A percentile compares a stretch with the other conserved stretches of the same genome.
These are phyloP conservation scores for Mamestra brassicae DNA, from an alignment of 2,888 invertebrate species.

Conservation along the genomic window DNA sequence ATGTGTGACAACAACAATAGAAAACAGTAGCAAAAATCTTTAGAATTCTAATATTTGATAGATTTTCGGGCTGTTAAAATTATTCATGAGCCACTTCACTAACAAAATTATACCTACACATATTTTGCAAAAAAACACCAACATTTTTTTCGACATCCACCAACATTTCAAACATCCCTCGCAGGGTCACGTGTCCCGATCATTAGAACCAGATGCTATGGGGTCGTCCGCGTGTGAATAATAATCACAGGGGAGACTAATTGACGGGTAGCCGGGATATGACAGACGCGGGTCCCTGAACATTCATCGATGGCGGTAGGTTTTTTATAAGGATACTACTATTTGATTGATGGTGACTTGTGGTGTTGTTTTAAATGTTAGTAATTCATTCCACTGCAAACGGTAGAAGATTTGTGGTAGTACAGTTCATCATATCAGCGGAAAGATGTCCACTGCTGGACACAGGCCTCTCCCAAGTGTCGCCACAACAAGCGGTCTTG, in stretches of 20 bases:
- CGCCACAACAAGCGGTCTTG: too few species aligned
- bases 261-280: slow-evolving; percentile 72
- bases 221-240: slow-evolving; percentile 73
- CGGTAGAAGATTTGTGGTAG: too few species aligned
- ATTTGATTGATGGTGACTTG: slow-evolving; percentile 11
- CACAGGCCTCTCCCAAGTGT: too few species aligned
- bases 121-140: slow-evolving; percentile 40
- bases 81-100: not conserved
- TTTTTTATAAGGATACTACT: slow-evolving; percentile 29
- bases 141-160: slow-evolving; percentile 49
- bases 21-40: too few species aligned
- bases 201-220: slow-evolving; percentile 83
- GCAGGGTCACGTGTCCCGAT: slow-evolving; percentile 74
- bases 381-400: not conserved
- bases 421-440: too few species aligned
- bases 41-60: too few species aligned
- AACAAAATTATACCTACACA: not conserved
- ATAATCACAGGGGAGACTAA: slow-evolving; percentile 78
- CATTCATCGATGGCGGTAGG: slow-evolving; percentile 21
- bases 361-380: not conserved
- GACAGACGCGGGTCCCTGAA: slow-evolving; percentile 62
- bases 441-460: too few species aligned
- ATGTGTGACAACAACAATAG: too few species aligned
- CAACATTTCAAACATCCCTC: slow-evolving; percentile 46
- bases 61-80: not conserved